Evolutionary conservation across 2,888 invertebrate species (phyloP).

Genomic region (Gortyna flavago): DNA sequence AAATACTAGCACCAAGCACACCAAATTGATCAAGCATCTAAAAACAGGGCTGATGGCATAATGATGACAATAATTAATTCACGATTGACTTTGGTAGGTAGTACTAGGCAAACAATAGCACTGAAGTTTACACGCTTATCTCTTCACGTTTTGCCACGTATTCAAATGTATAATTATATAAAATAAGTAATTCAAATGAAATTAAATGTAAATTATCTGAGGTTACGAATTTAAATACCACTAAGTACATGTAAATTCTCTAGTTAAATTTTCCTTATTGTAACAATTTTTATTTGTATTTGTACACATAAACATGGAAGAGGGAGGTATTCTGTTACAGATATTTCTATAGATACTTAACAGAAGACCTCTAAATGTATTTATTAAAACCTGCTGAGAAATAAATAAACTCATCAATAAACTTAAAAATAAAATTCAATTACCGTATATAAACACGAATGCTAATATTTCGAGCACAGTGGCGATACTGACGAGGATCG

Average conservation of each 20-base stretch:
- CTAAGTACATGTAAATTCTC: no score
- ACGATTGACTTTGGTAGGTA: not conserved
- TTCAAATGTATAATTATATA: not conserved
- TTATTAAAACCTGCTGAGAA: no score
- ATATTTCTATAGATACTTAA: no score
- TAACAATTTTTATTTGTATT: no score
- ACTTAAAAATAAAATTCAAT: not conserved
- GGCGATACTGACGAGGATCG: constrained; percentile 74
- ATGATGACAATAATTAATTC: not conserved
- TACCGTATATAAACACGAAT: constrained; percentile 84
- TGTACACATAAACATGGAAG: no score
- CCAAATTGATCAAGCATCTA: not conserved
- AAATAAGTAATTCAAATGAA: no score
- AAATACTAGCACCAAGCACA: not conserved
- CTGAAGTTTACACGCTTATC: not conserved
- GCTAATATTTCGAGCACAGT: constrained; percentile 78
- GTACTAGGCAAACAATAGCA: not conserved
- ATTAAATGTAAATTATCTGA: no score
- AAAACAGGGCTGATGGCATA: not conserved
- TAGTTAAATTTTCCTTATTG: no score
- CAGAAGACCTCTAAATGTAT: no score
- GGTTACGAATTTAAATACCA: no score
- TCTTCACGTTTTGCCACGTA: not conserved
- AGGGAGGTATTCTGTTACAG: no score
- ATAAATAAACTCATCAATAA: no score